Conservation (phyloP, 2,888 invertebrate genomes). For the Drosophila dives region DNA sequence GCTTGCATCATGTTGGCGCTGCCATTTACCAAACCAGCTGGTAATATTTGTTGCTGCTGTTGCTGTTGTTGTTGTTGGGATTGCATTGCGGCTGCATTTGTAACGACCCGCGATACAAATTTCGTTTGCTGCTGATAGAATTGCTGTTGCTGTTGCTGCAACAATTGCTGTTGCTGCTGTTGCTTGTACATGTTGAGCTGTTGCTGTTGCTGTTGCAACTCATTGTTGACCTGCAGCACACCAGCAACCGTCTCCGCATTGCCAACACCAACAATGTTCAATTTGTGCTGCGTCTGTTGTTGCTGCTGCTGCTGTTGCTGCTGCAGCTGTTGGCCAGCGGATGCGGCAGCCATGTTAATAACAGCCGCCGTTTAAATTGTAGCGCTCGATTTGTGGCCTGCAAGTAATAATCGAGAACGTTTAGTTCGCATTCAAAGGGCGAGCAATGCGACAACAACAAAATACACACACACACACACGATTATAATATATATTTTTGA, state of each 20-base stretch:
- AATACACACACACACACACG: background rate
- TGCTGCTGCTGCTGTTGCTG: conserved; percentile 67
- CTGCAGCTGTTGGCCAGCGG: conserved; percentile 83
- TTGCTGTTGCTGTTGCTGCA: conserved; percentile 64
- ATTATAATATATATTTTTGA: background rate
- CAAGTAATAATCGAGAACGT: conserved; percentile 28
- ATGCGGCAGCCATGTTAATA: conserved; percentile 84
- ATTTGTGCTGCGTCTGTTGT: conserved; percentile 79
- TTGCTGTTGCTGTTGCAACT: conserved; percentile 66
- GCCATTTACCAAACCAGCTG: conserved; percentile 80
- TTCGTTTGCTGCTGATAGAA: conserved; percentile 68
- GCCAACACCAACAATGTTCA: conserved; percentile 72
- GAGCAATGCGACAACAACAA: conserved; percentile 1
- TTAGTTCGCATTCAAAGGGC: conserved; percentile 5
- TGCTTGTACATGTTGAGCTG: conserved; percentile 71
- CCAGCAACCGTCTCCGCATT: conserved; percentile 68
- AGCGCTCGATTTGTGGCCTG: conserved; percentile 59
- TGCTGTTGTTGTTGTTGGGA: conserved; percentile 56
- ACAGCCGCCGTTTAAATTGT: conserved; percentile 58
- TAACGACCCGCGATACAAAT: conserved; percentile 78
- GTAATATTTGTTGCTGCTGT: conserved; percentile 67
- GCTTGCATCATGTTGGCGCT: conserved; percentile 61
- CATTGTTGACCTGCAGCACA: conserved; percentile 67
- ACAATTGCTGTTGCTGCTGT: conserved; percentile 53
- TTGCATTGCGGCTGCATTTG: conserved; percentile 69